phyloP scores from a whole-genome alignment of 2,888 invertebrate genomes.

The Sminthurides aquaticus region DNA sequence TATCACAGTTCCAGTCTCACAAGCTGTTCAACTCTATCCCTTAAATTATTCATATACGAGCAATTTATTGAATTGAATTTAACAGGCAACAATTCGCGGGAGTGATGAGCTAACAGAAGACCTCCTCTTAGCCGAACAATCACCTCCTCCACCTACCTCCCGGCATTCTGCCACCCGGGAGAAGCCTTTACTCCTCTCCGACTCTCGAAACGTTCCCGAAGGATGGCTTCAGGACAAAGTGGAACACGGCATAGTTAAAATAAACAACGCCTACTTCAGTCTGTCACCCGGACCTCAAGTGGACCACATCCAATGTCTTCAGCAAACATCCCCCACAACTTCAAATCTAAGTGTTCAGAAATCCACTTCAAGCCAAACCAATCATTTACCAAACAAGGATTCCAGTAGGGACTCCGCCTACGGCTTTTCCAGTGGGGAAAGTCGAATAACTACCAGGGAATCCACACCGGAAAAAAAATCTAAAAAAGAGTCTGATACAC shows the following conservation, averaged over 20 bases:
- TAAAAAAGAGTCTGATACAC: not conserved
- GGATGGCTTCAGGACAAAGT: conserved; percentile 20
- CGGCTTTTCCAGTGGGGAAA: conserved; percentile 45
- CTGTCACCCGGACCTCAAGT: not conserved
- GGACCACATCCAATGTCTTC: not conserved
- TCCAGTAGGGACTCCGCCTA: conserved; percentile 46
- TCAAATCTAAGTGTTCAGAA: not conserved
- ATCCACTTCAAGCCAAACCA: not conserved
- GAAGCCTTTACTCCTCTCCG: too few relatives aligned
- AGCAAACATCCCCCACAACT: not conserved
- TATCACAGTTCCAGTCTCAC: too few relatives aligned
- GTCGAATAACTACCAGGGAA: conserved; percentile 44
- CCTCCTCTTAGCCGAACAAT: conserved; percentile 6
- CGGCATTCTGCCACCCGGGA: not conserved
- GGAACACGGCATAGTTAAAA: conserved; percentile 13
- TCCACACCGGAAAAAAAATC: conserved; percentile 39
- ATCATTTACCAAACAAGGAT: conserved; percentile 29
- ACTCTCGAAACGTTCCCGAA: not conserved
- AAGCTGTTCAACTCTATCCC: too few relatives aligned
- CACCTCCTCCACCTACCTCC: conserved; percentile 2
- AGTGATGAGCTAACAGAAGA: conserved; percentile 41
- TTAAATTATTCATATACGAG: too few relatives aligned
- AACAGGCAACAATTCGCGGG: conserved; percentile 40
- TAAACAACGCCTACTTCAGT: conserved; percentile 23
- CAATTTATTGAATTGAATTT: too few relatives aligned